Evolutionary conservation across 1,140 invertebrate species (phyloP), one percentile per base, ranked within the genome.

Genomic region (Dendroctonus valens): DNA sequence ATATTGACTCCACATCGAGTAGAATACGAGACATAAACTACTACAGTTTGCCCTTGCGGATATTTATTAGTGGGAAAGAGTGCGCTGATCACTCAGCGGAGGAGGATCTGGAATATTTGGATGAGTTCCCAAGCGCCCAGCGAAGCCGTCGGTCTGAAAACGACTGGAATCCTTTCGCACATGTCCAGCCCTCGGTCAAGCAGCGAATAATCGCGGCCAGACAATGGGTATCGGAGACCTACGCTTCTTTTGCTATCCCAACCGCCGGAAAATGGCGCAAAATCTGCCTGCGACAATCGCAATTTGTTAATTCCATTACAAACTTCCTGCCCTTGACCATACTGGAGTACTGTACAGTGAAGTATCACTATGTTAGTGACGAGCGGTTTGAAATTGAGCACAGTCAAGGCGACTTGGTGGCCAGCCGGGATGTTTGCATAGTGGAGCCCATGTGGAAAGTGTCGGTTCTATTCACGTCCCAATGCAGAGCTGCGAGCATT

Each of bases 1-100:
- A 92, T 79, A 87, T 94, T 61, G 92, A 94, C 74, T 93, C 91
- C 11, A 90, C 88, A 37, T 90, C 91, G 44, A 90, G 89, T 70
- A 82, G 88, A 48, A 81, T 91, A 40, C 83, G 86, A 5, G 91
- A 89, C 59, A 87, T 93, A 48, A 90, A 93, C 72, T 94, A 93
- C 73, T 92, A 91, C 72, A 92, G 91, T 69, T 76, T 93, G 49
- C 91, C 91, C 0, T 78, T 94, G 37, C 80, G 91, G 59, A 84
- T 94, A 51, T 81, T 92, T 55, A 87, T 94, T 14, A 85, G 86
- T n/a, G 91, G 91, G 3, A 81, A 85, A 60, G 83, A 84, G 61
- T 93, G 91, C 71, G 82, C 85, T 37, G 83, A 87, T 61, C 39
- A 87, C 59, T 9, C 87, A 11, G 83, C 79, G 51, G 78, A 77